These are phyloP conservation scores for Varanus salvator DNA, from an alignment of 2,113 vertebrate genomes.

Conservation along the genomic window DNA sequence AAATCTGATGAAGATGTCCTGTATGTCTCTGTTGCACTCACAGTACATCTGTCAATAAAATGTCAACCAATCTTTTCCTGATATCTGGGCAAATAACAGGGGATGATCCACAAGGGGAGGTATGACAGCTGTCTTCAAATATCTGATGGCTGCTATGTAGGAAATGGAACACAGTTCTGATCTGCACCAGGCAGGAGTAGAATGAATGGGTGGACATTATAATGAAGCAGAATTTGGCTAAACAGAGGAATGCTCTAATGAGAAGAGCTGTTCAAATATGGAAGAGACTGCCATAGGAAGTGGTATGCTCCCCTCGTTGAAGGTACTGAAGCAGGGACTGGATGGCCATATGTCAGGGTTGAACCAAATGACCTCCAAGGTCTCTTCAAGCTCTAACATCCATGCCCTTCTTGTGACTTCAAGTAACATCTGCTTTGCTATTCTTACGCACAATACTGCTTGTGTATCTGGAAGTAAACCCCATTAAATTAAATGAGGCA, in stretches of 20 bases:
- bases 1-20: background rate
- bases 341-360: background rate
- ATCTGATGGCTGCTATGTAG: background rate
- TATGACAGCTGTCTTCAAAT: background rate
- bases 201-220: background rate
- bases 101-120: background rate
- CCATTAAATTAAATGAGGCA: no score
- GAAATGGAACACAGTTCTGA: background rate
- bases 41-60: background rate
- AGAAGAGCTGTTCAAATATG: background rate
- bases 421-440: background rate
- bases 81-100: background rate
- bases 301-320: background rate
- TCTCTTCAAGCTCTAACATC: background rate
- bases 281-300: background rate
- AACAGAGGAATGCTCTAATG: background rate
- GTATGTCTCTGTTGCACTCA: background rate
- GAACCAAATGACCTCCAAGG: background rate
- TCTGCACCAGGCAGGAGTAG: background rate
- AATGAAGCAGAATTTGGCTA: background rate
- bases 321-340: background rate
- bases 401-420: background rate
- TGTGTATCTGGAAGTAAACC: no score
- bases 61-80: background rate
- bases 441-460: background rate